Evolutionary conservation across 2,888 invertebrate genomes (phyloP).

Genomic region (Hemistola chrysoprasaria): DNA sequence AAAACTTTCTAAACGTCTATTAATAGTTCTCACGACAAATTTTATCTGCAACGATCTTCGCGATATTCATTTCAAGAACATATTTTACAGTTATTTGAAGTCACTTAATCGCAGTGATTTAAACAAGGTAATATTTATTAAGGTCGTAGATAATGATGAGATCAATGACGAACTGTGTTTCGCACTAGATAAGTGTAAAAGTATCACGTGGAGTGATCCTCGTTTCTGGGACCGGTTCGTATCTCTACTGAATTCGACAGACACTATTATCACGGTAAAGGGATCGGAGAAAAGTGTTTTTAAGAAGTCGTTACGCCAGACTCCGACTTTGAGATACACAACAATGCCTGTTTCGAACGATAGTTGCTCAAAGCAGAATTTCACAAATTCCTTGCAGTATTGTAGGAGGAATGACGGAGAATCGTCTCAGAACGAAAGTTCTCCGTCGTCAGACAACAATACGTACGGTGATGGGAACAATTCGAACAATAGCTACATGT

Average conservation of each 20-base stretch:
- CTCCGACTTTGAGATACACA: constrained; percentile 77
- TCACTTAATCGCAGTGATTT: constrained; percentile 71
- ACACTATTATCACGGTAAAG: constrained; percentile 77
- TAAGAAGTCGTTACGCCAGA: constrained; percentile 74
- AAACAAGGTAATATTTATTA: constrained; percentile 74
- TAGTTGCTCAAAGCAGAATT: constrained; percentile 81
- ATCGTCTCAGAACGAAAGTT: constrained; percentile 82
- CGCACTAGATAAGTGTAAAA: constrained; percentile 82
- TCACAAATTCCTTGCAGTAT: constrained; percentile 74
- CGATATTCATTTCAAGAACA: constrained; percentile 75
- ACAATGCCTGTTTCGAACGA: constrained; percentile 81
- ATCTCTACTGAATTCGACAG: constrained; percentile 88
- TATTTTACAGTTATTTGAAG: constrained; percentile 75
- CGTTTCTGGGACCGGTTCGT: constrained; percentile 93
- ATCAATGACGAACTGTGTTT: constrained; percentile 73
- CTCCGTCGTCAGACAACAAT: constrained; percentile 78
- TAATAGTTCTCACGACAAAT: constrained; percentile 83
- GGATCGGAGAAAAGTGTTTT: constrained; percentile 73
- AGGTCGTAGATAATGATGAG: constrained; percentile 72
- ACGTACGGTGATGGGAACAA: constrained; percentile 85
- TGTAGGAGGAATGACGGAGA: constrained; percentile 73
- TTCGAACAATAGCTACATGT: constrained; percentile 86
- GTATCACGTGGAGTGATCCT: constrained; percentile 88
- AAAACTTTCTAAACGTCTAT: constrained; percentile 76
- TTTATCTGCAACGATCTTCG: constrained; percentile 74